phyloP scores from a whole-genome alignment of 2,113 vertebrate genomes.

The Pedetes capensis region DNA sequence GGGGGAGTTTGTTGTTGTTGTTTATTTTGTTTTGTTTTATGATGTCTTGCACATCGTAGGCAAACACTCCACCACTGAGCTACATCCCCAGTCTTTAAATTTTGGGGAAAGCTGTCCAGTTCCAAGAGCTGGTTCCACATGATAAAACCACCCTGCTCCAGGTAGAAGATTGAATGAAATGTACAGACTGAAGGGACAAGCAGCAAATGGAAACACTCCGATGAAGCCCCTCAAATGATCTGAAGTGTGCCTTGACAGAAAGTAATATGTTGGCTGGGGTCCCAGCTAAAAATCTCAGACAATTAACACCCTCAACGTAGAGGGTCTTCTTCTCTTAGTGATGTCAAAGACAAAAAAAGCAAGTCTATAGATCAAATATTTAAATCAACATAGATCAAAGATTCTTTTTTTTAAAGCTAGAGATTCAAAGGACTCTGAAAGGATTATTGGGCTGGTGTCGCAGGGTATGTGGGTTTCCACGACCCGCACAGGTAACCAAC shows the following conservation, averaged over 20 bases:
- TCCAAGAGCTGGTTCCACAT: background rate
- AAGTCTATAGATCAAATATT: background rate
- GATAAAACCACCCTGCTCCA: background rate
- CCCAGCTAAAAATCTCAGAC: background rate
- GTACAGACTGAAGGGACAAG: background rate
- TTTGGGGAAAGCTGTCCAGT: background rate
- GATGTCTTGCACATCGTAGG: background rate
- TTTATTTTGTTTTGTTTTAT: too few species aligned
- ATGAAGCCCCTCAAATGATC: background rate
- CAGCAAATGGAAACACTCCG: background rate
- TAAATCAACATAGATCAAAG: background rate
- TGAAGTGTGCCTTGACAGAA: background rate
- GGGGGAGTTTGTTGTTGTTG: too few species aligned
- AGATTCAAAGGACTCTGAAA: background rate
- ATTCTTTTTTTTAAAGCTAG: background rate
- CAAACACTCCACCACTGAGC: background rate
- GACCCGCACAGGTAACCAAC: background rate
- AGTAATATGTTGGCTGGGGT: background rate
- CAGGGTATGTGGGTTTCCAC: background rate
- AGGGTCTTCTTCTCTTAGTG: background rate
- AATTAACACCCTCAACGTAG: background rate
- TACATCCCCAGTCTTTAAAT: background rate
- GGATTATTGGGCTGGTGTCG: background rate
- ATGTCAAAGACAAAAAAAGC: background rate
- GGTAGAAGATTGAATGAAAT: background rate